Percentiles rank a stretch among this genome's conserved stretches.
These are phyloP conservation scores for Lasioglossum calceatum DNA, from an alignment of 2,888 invertebrate genomes.

Conservation along the genomic window DNA sequence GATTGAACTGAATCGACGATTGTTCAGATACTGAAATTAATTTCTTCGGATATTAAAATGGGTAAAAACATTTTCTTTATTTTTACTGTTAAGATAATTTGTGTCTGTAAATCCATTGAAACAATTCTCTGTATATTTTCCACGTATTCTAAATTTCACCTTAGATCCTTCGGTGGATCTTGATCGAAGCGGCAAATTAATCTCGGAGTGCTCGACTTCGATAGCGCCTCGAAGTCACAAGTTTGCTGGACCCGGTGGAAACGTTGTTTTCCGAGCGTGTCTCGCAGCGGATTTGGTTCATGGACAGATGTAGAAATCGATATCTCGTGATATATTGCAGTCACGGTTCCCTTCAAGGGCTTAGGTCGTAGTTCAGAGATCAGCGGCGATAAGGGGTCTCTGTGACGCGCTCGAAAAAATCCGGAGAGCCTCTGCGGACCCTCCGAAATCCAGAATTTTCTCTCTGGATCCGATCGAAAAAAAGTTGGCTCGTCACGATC, in stretches of 20 bases:
- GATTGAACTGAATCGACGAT: background rate
- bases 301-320: conserved; percentile 39
- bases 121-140: background rate
- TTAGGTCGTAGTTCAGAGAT: conserved; percentile 65
- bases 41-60: too few relatives aligned
- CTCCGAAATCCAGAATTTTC: background rate
- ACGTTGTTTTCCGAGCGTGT: background rate
- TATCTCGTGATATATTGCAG: conserved; percentile 50
- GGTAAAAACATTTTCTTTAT: too few relatives aligned
- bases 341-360: conserved; percentile 63
- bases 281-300: conserved; percentile 6
- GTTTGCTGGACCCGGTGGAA: background rate
- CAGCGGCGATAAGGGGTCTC: conserved; percentile 45
- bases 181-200: background rate
- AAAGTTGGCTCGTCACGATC: background rate
- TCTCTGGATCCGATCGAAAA: background rate
- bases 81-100: background rate
- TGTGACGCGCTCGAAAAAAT: background rate
- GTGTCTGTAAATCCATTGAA: background rate
- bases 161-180: background rate
- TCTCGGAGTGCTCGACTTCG: background rate
- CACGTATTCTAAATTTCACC: background rate
- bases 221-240: background rate
- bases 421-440: background rate
- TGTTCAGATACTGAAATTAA: too few relatives aligned